Evolutionary conservation across 1,140 invertebrate species (phyloP), one percentile per base, ranked within the genome.

Genomic region (Rhopalosiphum maidis): DNA sequence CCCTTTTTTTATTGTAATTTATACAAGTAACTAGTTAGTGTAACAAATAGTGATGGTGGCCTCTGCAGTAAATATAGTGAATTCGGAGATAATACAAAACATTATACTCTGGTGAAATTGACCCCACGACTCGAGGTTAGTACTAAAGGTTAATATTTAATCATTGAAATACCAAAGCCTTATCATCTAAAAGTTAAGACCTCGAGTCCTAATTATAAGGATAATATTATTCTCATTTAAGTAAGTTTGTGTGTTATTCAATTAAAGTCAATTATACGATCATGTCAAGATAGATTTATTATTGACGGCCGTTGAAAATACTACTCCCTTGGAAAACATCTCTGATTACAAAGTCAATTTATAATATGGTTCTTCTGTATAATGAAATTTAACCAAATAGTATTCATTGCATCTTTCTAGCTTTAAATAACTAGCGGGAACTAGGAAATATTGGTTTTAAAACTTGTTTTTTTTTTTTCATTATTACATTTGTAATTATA

Each of bases 91-190:
- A 77, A n/a, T 77, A 77, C n/a, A 77, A 77, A 77, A 77, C n/a
- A 77, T 77, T 77, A 77, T 77, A 77, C 30, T n/a, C 60, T 77
- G 60, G 60, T 77, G 60, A 77, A 77, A 77, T 77, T 77, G 60
- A 77, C 15, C 60, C 60, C 60, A 77, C 60, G 30, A 77, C 60
- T 77, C 60, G n/a, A 77, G 60, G 60, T n/a, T n/a, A 77, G 15
- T 77, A 77, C 30, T n/a, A 77, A 77, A 77, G 60, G 60, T 77
- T n/a, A 77, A 77, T 77, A 77, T 77, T 77, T 77, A 77, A 77
- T 77, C 60, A 77, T 77, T 77, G 60, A 77, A 77, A n/a, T n/a
- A 77, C 60, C 30, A 77, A 77, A 77, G 15, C n/a, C 30, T 77
- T 77, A 77, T 77, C n/a, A 18, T 77, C 60, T 77, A 77, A 77